Evolutionary conservation across 2,113 vertebrate genomes (phyloP).

Genomic region (Melozone crissalis): DNA sequence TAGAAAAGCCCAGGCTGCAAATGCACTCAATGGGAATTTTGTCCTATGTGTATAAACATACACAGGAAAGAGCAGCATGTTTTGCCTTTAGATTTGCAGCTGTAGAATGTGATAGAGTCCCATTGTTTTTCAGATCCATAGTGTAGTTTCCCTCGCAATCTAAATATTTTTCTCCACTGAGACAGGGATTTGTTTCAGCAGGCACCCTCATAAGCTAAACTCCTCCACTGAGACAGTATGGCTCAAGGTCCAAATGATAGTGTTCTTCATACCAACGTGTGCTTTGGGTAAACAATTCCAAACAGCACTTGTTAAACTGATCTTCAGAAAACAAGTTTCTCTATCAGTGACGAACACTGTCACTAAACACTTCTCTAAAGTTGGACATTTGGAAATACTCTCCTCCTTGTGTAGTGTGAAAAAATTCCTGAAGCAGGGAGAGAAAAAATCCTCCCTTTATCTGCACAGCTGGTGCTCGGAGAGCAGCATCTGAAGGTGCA

Average conservation of each 20-base stretch:
- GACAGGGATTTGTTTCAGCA: background rate
- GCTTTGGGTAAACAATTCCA: background rate
- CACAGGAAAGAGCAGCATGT: background rate
- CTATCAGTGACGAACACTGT: background rate
- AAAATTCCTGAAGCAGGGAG: background rate
- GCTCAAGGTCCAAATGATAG: background rate
- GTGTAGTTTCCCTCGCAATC: background rate
- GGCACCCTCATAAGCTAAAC: background rate
- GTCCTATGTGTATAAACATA: constrained; percentile 5
- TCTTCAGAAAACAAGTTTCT: background rate
- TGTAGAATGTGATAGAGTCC: constrained; percentile 32
- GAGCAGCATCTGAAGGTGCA: background rate
- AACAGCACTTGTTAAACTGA: background rate
- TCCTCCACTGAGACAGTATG: background rate
- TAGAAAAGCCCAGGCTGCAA: constrained; percentile 56
- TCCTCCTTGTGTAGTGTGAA: background rate
- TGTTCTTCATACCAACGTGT: background rate
- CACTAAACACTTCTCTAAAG: background rate
- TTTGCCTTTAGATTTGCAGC: background rate
- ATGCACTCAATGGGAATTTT: constrained; percentile 47
- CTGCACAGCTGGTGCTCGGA: rapidly evolving
- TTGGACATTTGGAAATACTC: background rate
- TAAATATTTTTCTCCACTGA: constrained; percentile 15
- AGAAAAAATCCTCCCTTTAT: background rate
- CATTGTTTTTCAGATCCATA: constrained; percentile 43